A percentile compares a stretch with the other conserved stretches of the same genome.
Evolutionary conservation across 2,113 vertebrate genomes (phyloP).

Genomic region (Myocastor coypus): DNA sequence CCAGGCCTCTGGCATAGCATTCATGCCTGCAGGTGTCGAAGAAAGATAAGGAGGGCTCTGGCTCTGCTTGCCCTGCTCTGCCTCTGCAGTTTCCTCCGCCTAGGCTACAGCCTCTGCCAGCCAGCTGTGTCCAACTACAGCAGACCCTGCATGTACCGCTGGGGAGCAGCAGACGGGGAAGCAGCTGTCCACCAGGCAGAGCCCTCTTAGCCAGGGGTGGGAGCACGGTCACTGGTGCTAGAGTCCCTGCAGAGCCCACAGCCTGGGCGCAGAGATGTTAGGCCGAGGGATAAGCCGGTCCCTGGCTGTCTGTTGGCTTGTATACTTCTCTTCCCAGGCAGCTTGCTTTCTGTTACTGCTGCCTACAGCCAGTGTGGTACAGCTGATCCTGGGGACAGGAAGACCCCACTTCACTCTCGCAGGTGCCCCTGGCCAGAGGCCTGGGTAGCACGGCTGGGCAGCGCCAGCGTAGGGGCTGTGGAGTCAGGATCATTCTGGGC

Average conservation of each 20-base stretch:
- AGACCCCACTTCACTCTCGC: neutral
- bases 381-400: neutral
- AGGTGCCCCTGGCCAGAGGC: neutral
- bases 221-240: accelerated
- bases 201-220: neutral
- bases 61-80: accelerated
- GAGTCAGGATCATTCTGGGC: accelerated
- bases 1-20: neutral
- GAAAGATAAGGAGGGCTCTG: neutral
- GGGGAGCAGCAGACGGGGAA: neutral
- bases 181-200: no score
- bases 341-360: neutral
- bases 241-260: neutral
- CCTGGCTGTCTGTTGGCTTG: neutral
- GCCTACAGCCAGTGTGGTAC: neutral
- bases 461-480: neutral
- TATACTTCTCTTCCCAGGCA: neutral
- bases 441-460: neutral
- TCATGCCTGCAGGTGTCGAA: no score
- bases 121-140: neutral
- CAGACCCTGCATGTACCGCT: accelerated
- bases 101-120: neutral
- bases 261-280: neutral
- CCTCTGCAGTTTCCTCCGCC: neutral
- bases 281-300: neutral